phyloP scores from a whole-genome alignment of 2,797 vertebrate species.

The Falco columbarius region DNA sequence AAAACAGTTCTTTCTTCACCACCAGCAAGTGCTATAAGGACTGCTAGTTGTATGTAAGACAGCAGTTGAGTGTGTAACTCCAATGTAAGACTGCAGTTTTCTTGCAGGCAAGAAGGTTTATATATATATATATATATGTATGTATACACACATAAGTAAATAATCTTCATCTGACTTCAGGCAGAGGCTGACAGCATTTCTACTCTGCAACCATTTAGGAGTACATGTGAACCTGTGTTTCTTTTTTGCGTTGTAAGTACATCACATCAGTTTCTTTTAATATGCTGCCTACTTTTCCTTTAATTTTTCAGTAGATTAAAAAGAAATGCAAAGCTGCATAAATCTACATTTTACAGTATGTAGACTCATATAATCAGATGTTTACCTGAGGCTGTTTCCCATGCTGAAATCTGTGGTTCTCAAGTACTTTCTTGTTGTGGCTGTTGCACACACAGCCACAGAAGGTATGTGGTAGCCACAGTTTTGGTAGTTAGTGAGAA shows the following conservation, averaged over 20 bases:
- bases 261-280: not conserved
- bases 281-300: not conserved
- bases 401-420: not conserved
- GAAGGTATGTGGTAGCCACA: not conserved
- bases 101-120: not conserved
- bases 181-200: conserved; percentile 73
- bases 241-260: conserved; percentile 80
- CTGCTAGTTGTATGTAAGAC: not conserved
- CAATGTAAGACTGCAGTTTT: not conserved
- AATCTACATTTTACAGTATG: not conserved
- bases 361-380: not conserved
- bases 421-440: rapidly evolving
- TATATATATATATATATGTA: not conserved
- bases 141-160: not conserved
- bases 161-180: conserved; percentile 50
- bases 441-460: not conserved
- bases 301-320: not conserved
- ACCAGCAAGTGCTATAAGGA: not conserved
- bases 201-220: conserved; percentile 69
- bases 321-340: not conserved
- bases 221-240: conserved; percentile 80
- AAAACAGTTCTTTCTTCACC: not conserved
- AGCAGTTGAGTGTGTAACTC: not conserved
- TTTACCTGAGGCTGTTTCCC: not conserved
- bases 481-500: not conserved